phyloP scores from a whole-genome alignment of 2,797 vertebrate species.

The Hippopotamyrus pictus region DNA sequence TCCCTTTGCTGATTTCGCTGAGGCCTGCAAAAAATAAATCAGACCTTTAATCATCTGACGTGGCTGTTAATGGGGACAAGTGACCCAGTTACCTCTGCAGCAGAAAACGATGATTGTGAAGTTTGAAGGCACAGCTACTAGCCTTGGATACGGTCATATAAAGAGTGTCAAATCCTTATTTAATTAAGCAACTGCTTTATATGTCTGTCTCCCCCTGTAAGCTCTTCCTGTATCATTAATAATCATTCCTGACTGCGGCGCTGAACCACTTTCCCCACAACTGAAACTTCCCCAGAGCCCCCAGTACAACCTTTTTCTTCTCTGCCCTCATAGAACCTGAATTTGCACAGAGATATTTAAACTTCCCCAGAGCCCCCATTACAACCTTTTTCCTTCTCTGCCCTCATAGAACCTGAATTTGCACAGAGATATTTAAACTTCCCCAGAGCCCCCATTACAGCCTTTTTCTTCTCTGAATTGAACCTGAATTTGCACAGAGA shows the following conservation, averaged over 20 bases:
- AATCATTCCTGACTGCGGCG: slow-evolving; percentile 24
- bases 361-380: background rate
- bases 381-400: background rate
- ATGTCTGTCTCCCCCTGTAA: slow-evolving; percentile 27
- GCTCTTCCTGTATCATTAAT: slow-evolving; percentile 20
- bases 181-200: slow-evolving; percentile 20
- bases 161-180: background rate
- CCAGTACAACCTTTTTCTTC: background rate
- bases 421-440: background rate
- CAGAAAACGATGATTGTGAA: background rate
- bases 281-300: background rate
- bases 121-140: background rate
- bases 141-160: background rate
- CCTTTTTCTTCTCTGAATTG: no score
- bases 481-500: no score
- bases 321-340: background rate
- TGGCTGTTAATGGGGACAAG: background rate
- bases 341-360: background rate
- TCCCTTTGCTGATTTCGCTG: background rate
- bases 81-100: background rate
- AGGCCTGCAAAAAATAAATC: background rate
- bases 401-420: background rate
- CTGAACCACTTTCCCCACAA: slow-evolving; percentile 4
- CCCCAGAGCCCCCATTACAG: no score
- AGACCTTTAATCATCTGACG: background rate